These are phyloP conservation scores for Chaetodon auriga DNA, from an alignment of 2,113 vertebrate genomes.

Conservation along the genomic window DNA sequence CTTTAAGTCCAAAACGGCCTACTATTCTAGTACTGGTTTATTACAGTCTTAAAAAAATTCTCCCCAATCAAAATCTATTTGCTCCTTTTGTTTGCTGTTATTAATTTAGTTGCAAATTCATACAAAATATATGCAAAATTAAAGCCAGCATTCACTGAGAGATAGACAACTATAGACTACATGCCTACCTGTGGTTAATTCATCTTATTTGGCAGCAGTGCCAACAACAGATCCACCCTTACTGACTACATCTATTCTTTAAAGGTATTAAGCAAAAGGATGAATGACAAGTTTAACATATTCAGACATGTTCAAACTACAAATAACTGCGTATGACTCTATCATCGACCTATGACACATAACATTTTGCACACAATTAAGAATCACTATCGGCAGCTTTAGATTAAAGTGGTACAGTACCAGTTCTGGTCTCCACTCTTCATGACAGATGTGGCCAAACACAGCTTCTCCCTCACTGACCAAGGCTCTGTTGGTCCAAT, in stretches of 20 bases:
- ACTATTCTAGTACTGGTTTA: neutral
- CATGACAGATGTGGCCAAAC: slow-evolving; percentile 97
- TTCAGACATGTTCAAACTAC: neutral
- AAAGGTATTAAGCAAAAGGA: neutral
- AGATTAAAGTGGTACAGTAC: slow-evolving; percentile 70
- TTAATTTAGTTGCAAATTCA: neutral
- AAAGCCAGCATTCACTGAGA: neutral
- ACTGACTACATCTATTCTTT: neutral
- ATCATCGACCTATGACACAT: neutral
- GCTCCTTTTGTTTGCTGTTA: neutral
- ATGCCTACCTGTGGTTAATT: neutral
- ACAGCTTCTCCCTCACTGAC: slow-evolving; percentile 97
- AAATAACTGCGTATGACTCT: neutral
- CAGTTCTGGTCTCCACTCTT: slow-evolving; percentile 98
- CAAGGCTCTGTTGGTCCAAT: slow-evolving; percentile 95
- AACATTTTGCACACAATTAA: neutral
- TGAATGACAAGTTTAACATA: neutral
- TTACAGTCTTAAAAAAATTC: neutral
- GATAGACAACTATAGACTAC: neutral
- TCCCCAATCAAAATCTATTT: neutral
- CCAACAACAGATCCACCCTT: neutral
- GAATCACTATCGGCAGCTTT: neutral
- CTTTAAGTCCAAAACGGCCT: neutral
- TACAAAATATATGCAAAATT: neutral
- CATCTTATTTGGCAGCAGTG: neutral